Evolutionary conservation across 2,888 invertebrate species (phyloP), one percentile per base, ranked within the genome.

Genomic region (Erebia epiphron): DNA sequence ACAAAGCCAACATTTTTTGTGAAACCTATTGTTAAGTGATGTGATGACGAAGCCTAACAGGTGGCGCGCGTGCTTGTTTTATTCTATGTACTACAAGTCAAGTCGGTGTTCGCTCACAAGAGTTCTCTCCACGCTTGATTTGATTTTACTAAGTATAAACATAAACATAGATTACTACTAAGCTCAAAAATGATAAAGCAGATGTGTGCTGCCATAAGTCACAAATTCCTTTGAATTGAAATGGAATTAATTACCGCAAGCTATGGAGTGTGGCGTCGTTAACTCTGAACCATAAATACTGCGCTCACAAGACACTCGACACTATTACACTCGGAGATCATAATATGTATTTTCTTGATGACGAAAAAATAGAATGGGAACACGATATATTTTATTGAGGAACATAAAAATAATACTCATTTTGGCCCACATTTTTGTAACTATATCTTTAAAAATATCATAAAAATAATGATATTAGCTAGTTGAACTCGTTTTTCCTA

Each of bases 211-310:
- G 35, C 10, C 52, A 46, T 66, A 66, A 46, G 26, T 66, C 72
- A 66, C 72, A 63, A 54, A 64, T 73, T 49, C 46, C 66, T 60
- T 70, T 61, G 52, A 73, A 73, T 71, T 70, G 57, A 67, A 65
- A 60, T 50, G 50, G 62, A 71, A 57, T 61, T 50, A 64, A 58
- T 72, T 52, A 68, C 21, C 41, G 65, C 65, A 43, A 65, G 65
- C 61, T 66, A 69, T 66, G 58, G 60, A 50, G 69, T 60, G 69
- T 46, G 46, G 26, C 56, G 21, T 26, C 62, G 62, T 60, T 60
- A n/a, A 43, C 16, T 11, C n/a, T 3, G 7, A 54, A 10, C 54
- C 54, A 18, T 54, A 54, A 54, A 54, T 54, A 54, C 10, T 54
- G 18, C 35, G 35, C n/a, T 58, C 14, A 58, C 35, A 35, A 58